A percentile compares a stretch with the other conserved stretches of the same genome.
Evolutionary conservation across 2,113 vertebrate genomes (phyloP).

Genomic region (Podilymbus podiceps): DNA sequence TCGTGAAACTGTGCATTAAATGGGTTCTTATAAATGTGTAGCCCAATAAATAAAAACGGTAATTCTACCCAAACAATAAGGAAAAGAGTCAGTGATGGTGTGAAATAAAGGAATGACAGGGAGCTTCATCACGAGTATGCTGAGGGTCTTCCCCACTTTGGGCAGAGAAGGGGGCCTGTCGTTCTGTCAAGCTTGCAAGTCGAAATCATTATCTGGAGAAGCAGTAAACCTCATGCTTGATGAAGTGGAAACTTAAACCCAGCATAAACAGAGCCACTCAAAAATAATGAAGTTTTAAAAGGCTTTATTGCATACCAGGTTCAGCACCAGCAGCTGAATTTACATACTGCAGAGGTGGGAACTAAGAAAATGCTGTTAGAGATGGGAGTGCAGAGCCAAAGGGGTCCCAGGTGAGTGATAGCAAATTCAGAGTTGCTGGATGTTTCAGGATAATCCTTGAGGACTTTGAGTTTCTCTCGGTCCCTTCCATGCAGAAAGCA

Average conservation of each 20-base stretch:
- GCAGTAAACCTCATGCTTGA: neutral
- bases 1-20: constrained; percentile 33
- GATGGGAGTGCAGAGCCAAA: neutral
- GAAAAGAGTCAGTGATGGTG: neutral
- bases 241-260: constrained; percentile 29
- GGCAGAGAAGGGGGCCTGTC: neutral
- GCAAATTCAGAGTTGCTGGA: neutral
- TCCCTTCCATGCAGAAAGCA: neutral
- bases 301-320: constrained; percentile 6
- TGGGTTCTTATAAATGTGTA: neutral
- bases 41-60: constrained; percentile 7
- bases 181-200: neutral
- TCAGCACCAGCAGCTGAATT: constrained; percentile 44
- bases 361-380: neutral
- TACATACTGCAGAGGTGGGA: constrained; percentile 19
- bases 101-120: neutral
- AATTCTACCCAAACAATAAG: neutral
- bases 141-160: neutral
- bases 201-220: neutral
- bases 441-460: neutral
- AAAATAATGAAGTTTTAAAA: constrained; percentile 49
- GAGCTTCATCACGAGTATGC: neutral
- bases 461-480: neutral
- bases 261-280: constrained; percentile 32
- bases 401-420: neutral